These are phyloP conservation scores for Leptinotarsa lineolata DNA, from an alignment of 1,140 invertebrate genomes.

Conservation along the genomic window DNA sequence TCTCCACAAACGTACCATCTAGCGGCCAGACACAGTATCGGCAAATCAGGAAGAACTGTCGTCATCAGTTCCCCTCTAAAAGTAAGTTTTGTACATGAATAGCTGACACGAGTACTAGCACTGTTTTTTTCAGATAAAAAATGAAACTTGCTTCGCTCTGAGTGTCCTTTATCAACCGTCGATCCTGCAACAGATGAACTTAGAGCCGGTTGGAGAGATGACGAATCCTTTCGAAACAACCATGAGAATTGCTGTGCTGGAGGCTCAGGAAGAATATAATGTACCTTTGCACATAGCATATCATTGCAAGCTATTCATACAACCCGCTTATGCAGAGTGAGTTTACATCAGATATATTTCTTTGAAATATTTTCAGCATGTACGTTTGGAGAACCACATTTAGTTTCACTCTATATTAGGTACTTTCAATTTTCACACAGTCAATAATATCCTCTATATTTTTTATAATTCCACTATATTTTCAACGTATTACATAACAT, in stretches of 20 bases:
- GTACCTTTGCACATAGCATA: conserved; percentile 80
- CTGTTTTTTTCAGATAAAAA: conserved; percentile 66
- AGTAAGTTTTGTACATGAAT: conserved; percentile 57
- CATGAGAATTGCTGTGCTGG: conserved; percentile 72
- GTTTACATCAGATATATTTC: conserved; percentile 41
- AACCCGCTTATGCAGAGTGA: conserved; percentile 76
- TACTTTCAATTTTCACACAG: no score
- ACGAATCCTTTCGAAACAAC: conserved; percentile 79
- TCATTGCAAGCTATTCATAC: conserved; percentile 75
- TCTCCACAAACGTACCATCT: conserved; percentile 44
- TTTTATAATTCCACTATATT: no score
- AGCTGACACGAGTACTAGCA: no score
- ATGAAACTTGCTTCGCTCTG: conserved; percentile 76
- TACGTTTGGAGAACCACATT: no score
- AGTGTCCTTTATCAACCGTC: conserved; percentile 75
- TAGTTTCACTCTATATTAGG: no score
- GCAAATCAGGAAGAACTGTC: conserved; percentile 47
- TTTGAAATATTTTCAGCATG: no score
- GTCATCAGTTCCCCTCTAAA: conserved; percentile 75
- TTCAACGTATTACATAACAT: no score
- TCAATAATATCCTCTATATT: no score
- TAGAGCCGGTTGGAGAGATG: conserved; percentile 66
- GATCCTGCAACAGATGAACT: conserved; percentile 66
- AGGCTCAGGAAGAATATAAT: conserved; percentile 73
- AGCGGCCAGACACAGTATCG: conserved; percentile 47